Evolutionary conservation across 1,140 invertebrate genomes (phyloP).

Genomic region (Zaprionus tsacasi): DNA sequence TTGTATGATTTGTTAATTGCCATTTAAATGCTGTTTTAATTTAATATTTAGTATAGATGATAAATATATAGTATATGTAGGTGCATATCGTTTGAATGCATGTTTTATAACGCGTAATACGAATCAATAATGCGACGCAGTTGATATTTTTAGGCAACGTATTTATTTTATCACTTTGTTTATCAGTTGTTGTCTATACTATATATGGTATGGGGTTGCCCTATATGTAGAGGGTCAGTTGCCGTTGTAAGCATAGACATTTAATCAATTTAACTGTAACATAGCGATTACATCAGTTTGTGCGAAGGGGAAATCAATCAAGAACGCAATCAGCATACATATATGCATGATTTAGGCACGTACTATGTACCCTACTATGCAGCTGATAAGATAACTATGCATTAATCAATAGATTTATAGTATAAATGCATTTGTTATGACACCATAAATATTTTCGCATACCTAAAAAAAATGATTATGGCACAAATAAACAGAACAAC

Average conservation of each 20-base stretch:
- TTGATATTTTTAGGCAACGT: slow-evolving; percentile 57
- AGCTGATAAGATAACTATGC: slow-evolving; percentile 2
- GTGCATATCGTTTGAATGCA: slow-evolving; percentile 19
- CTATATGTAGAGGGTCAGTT: slow-evolving; percentile 4
- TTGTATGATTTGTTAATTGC: slow-evolving; percentile 44
- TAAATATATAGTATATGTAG: slow-evolving; percentile 5
- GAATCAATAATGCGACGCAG: slow-evolving; percentile 64
- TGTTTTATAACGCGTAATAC: slow-evolving; percentile 69
- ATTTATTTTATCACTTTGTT: slow-evolving; percentile 77
- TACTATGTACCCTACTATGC: background rate
- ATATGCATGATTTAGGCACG: background rate
- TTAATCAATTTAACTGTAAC: slow-evolving; percentile 61
- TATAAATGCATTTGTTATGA: slow-evolving; percentile 6
- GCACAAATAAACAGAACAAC: slow-evolving; percentile 18
- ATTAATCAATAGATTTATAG: slow-evolving; percentile 3
- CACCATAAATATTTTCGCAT: slow-evolving; percentile 1
- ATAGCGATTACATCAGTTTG: slow-evolving; percentile 50
- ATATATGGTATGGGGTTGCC: background rate
- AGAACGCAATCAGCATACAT: background rate
- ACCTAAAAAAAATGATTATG: slow-evolving; percentile 1
- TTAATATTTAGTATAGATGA: slow-evolving; percentile 9
- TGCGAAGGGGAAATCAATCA: slow-evolving; percentile 18
- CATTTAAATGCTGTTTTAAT: slow-evolving; percentile 61
- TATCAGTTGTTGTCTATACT: slow-evolving; percentile 47
- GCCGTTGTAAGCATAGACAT: slow-evolving; percentile 22